phyloP scores from a whole-genome alignment of 2,797 vertebrate genomes.

The Falco biarmicus region DNA sequence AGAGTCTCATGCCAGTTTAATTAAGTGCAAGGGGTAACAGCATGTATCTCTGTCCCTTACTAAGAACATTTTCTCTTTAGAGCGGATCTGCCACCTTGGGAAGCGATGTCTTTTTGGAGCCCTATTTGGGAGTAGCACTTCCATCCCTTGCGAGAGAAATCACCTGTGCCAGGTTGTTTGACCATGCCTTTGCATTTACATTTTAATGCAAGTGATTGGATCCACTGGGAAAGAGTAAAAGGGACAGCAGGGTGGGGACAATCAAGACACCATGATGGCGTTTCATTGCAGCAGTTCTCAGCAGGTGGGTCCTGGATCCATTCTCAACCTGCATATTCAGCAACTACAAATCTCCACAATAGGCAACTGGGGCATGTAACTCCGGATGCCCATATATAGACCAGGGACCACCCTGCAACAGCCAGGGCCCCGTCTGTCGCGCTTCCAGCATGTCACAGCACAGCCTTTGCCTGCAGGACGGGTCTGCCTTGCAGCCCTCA shows the following conservation, averaged over 20 bases:
- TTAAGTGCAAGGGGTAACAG: too few species aligned
- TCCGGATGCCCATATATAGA: accelerated
- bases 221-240: background rate
- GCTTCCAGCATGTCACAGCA: background rate
- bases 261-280: accelerated
- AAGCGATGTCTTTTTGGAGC: background rate
- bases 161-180: too few species aligned
- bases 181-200: background rate
- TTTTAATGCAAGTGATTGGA: background rate
- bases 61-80: too few species aligned
- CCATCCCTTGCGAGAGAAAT: too few species aligned
- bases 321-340: accelerated
- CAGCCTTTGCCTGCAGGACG: too few species aligned
- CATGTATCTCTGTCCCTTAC: background rate
- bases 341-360: background rate
- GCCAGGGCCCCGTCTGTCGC: accelerated
- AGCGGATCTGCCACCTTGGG: background rate
- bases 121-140: background rate
- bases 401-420: background rate
- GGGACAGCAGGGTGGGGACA: too few species aligned
- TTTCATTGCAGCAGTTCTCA: background rate
- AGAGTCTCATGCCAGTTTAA: too few species aligned
- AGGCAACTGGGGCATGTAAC: too few species aligned
- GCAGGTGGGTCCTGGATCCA: background rate
- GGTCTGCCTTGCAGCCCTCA: background rate